phyloP scores from a whole-genome alignment of 2,113 vertebrate species.

The Dolichotis patagonum region DNA sequence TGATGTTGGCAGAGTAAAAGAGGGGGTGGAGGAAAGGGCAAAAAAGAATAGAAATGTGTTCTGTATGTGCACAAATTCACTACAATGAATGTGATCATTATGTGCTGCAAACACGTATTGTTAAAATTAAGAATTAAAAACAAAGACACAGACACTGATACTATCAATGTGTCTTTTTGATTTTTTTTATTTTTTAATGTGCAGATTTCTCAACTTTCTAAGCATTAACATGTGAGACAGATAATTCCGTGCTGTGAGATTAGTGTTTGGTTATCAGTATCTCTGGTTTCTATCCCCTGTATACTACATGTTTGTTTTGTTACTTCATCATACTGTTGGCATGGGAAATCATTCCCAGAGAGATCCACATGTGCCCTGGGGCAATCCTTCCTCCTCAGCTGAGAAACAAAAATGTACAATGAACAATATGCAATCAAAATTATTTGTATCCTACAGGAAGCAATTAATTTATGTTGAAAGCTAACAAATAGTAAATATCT shows the following conservation, averaged over 20 bases:
- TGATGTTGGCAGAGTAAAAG: not conserved
- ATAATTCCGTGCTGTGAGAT: not conserved
- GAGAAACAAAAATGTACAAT: not conserved
- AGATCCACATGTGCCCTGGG: accelerated
- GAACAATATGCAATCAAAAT: not conserved
- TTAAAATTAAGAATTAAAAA: not conserved
- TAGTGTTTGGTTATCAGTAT: not conserved
- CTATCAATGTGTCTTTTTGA: not conserved
- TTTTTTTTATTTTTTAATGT: not conserved
- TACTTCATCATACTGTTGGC: not conserved
- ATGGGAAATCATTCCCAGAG: not conserved
- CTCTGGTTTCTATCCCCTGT: not conserved
- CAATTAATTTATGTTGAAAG: not conserved
- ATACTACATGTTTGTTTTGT: not conserved
- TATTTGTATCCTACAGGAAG: not conserved
- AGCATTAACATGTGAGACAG: not conserved
- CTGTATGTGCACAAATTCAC: not conserved
- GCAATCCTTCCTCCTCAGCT: not conserved
- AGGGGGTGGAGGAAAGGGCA: not conserved
- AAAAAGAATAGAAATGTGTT: not conserved
- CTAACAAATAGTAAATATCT: not conserved
- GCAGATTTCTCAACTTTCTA: not conserved
- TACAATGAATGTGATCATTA: not conserved
- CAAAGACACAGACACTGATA: not conserved
- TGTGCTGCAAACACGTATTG: not conserved